A percentile compares a stretch with the other conserved stretches of the same genome.
Evolutionary conservation across 2,888 invertebrate species (phyloP).

Genomic region (Bellardia pandia): DNA sequence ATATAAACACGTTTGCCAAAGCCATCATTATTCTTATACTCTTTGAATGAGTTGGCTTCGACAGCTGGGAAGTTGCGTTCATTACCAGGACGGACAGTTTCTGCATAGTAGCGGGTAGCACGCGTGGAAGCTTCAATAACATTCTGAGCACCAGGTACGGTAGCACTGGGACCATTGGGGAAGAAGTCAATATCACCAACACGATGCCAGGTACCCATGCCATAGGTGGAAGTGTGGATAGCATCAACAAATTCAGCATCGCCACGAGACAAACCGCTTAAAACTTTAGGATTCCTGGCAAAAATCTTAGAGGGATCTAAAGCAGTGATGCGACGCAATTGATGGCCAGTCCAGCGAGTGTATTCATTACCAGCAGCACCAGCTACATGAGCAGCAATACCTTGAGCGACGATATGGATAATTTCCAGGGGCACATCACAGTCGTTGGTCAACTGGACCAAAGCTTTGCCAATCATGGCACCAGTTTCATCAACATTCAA

Average conservation of each 20-base stretch:
- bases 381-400: conserved; percentile 81
- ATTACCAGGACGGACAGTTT: conserved; percentile 81
- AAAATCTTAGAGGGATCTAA: conserved; percentile 79
- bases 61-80: conserved; percentile 82
- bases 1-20: conserved; percentile 80
- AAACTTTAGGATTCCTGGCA: conserved; percentile 75
- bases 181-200: conserved; percentile 82
- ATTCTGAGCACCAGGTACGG: conserved; percentile 79
- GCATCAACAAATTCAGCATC: conserved; percentile 82
- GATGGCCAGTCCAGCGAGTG: conserved; percentile 78
- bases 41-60: conserved; percentile 79
- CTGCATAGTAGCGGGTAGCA: conserved; percentile 81
- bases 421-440: conserved; percentile 77
- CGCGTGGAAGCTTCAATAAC: conserved; percentile 80
- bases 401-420: conserved; percentile 81
- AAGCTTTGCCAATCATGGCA: conserved; percentile 77
- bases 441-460: conserved; percentile 77
- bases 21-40: conserved; percentile 80
- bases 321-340: conserved; percentile 81
- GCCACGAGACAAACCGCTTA: conserved; percentile 80
- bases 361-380: conserved; percentile 80
- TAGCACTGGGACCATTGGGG: conserved; percentile 79
- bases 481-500: conserved; percentile 78
- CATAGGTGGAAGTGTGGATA: conserved; percentile 81
- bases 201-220: conserved; percentile 77